phyloP scores from a whole-genome alignment of 1,140 invertebrate species.

The Physella acuta region DNA sequence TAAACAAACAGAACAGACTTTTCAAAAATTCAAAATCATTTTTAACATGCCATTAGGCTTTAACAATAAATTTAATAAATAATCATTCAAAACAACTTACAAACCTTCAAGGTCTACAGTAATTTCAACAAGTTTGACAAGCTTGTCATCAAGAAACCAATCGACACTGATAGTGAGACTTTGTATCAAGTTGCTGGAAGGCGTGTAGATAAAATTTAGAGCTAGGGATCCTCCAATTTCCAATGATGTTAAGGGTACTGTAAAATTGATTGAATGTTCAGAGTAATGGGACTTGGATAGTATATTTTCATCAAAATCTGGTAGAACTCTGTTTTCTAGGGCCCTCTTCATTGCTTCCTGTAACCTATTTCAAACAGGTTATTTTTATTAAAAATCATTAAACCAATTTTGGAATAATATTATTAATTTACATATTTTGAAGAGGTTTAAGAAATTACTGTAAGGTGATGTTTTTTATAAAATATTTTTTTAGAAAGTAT shows the following conservation, averaged over 20 bases:
- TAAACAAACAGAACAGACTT: too few relatives aligned
- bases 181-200: not conserved
- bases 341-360: too few relatives aligned
- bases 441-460: not conserved
- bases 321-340: too few relatives aligned
- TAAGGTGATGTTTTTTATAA: not conserved
- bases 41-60: too few relatives aligned
- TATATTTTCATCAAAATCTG: not conserved
- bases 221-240: not conserved
- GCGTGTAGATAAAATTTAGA: conserved; percentile 3
- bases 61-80: too few relatives aligned
- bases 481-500: too few relatives aligned
- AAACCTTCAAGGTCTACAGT: conserved; percentile 10
- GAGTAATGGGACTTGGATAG: not conserved
- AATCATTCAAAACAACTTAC: not conserved
- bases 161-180: not conserved
- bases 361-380: too few relatives aligned
- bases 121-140: not conserved
- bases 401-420: too few relatives aligned
- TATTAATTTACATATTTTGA: not conserved
- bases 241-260: not conserved
- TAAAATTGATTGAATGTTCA: not conserved
- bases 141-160: not conserved
- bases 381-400: too few relatives aligned
- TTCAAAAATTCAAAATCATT: too few relatives aligned